Evolutionary conservation across 2,113 vertebrate species (phyloP), one percentile per base, ranked within the genome.

Genomic region (Oenanthe oenanthe): DNA sequence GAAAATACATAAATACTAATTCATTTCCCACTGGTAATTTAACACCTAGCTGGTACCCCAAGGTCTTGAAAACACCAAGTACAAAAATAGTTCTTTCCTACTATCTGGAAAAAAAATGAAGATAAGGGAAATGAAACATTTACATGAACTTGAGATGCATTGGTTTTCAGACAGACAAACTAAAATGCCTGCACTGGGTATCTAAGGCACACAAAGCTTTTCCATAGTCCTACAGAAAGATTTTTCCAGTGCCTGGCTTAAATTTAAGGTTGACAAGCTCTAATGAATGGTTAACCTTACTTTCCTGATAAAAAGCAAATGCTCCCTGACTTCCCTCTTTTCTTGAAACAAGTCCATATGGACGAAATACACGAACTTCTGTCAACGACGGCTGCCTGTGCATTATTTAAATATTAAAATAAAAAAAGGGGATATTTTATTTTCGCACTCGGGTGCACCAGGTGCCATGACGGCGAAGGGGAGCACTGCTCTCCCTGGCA

Each of bases 1-100:
- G 40, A 60, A 85, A 93, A 94, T 42, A 92, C 57, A 82, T 61
- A 94, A 83, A 83, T 71, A 95, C 26, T 40, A 79, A 50, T 85
- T 80, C 25, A 74, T 32, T 92, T 95, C 79, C 85, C 68, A 75
- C 13, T 74, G 68, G 68, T 60, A 68, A 85, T 88, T 77, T 86
- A 71, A 93, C 78, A 90, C 45, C 76, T 78, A 84, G 76, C 57
- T 92, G 7, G 6, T 48, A 88, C 48, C 14, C 53, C 45, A 68
- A 78, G 34, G 53, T 81, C 68, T 92, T 3, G 5, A 88, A 90
- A 83, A 72, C 26, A 62, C 7, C 6, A 32, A 47, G 21, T 56
- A 72, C 31, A 84, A 84, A 62, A 56, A 5, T 9, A 70, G 20
- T 53, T 85, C n/a, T 54, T 90, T 85, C 21, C n/a, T 38, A 24